These are phyloP conservation scores for Chiloscyllium plagiosum DNA, from an alignment of 2,113 vertebrate genomes.

Conservation along the genomic window DNA sequence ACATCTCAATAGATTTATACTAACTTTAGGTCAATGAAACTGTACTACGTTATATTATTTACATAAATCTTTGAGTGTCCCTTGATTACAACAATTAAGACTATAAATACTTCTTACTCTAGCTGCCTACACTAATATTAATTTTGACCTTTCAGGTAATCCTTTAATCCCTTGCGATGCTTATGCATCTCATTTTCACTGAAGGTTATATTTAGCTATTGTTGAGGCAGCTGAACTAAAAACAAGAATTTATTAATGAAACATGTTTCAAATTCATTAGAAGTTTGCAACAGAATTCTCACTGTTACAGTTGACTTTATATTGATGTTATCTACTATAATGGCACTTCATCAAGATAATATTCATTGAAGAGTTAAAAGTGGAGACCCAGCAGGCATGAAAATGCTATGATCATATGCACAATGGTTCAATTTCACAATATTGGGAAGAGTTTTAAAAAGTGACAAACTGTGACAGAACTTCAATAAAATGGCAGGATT, in stretches of 20 bases:
- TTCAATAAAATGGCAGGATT: background rate
- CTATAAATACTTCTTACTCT: background rate
- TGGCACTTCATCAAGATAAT: background rate
- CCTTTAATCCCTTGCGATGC: background rate
- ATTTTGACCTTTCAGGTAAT: background rate
- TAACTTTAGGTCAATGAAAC: background rate
- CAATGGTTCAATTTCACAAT: background rate
- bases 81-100: slow-evolving; percentile 17
- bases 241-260: background rate
- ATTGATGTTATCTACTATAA: background rate
- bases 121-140: background rate
- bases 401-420: background rate
- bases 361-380: slow-evolving; percentile 11
- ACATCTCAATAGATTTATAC: background rate
- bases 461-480: background rate
- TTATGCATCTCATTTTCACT: background rate
- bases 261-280: slow-evolving; percentile 7
- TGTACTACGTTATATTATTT: background rate
- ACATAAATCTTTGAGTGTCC: background rate
- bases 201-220: background rate
- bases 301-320: slow-evolving; percentile 4
- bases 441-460: background rate
- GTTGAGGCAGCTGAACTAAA: background rate
- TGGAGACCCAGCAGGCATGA: background rate
- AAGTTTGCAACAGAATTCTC: background rate